Evolutionary conservation across 1,140 invertebrate species (phyloP), one percentile per base, ranked within the genome.

Genomic region (Coenobita brevimanus): DNA sequence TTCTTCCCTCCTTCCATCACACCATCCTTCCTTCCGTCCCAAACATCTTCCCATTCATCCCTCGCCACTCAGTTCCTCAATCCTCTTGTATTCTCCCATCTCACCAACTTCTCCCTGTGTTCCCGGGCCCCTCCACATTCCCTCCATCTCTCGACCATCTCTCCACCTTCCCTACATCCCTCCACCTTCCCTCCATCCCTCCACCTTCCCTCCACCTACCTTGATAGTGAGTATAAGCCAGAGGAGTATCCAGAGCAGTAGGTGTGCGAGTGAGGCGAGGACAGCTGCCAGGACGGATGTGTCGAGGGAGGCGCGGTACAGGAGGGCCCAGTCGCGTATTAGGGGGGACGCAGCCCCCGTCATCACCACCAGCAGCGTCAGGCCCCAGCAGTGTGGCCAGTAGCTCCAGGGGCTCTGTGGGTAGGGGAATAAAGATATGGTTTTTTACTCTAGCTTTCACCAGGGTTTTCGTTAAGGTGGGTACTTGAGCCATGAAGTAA

Each of bases 151-250:
- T 10, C 30, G 13, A 8, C 27, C 27, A 67, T 36, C 67, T 38
- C 67, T 3, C 3, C 15, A 27, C n/a, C n/a, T n/a, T n/a, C n/a
- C n/a, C n/a, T n/a, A n/a, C n/a, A n/a, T n/a, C n/a, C n/a, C n/a
- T n/a, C n/a, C n/a, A n/a, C n/a, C n/a, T n/a, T n/a, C n/a, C n/a
- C n/a, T n/a, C n/a, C n/a, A n/a, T n/a, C n/a, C 21, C 67, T 3
- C 21, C 1, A 15, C 4, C 2, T 1, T 33, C 36, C 17, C 30
- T 27, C 15, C 21, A 2, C 83, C 41, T 43, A 90, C 94, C 91
- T 97, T 97, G 71, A 96, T 93, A n/a, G 96, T 96, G 41, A 97
- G 93, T 78, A 95, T 94, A 41, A 97, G 92, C 96, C 96, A 97
- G 21, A 91, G 38, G 1, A 97, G 93, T 46, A 96, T 90, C 96